Base-by-base conservation (phyloP, 2,888 invertebrate species). In the Ariolimax columbianus region DNA sequence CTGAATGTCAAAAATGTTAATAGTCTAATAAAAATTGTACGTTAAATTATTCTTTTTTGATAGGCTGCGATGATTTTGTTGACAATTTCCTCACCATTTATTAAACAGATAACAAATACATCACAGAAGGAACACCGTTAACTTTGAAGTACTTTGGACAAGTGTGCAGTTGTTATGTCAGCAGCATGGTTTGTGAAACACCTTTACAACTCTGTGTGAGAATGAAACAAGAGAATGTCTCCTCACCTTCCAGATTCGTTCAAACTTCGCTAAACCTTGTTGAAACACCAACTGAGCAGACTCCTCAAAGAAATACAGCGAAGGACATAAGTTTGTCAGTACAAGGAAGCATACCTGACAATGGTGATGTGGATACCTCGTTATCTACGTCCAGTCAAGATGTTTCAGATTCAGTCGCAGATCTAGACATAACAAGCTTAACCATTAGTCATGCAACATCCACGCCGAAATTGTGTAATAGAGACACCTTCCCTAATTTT, bases 111-210 rank as follows among this genome's bases (percentile, higher is more conserved):
- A 90, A 89, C 51, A 87, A 85, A 75, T 90, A 87, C 77, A 55
- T 90, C 11, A 81, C 86, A 26, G 33, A 80, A 70, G 90, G 89
- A 55, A 87, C 88, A 81, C 73, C 68, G 72, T 75, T 89, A 19
- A 81, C 81, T 59, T 36, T 90, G 2, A 70, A 73, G 59, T 91
- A 91, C 84, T 92, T 89, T 89, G 92, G 92, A 68, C 91, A 91
- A 73, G 82, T 33, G 11, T 91, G 89, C 84, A 47, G 75, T 6
- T 91, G 91, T 75, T 40, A 19, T 51, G 88, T 92, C 0, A 85
- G 63, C 26, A 78, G 78, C 51, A 51, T 90, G 36, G 23, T 23
- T 40, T 79, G 33, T 79, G 79, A 79, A 40, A 43, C 19, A 19
- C 19, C 55, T 38, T 1, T 33, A 26, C 14, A n/a, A 23, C 26